Evolutionary conservation across 2,888 invertebrate genomes (phyloP), one percentile per base, ranked within the genome.

Genomic region (Gryllus longicercus): DNA sequence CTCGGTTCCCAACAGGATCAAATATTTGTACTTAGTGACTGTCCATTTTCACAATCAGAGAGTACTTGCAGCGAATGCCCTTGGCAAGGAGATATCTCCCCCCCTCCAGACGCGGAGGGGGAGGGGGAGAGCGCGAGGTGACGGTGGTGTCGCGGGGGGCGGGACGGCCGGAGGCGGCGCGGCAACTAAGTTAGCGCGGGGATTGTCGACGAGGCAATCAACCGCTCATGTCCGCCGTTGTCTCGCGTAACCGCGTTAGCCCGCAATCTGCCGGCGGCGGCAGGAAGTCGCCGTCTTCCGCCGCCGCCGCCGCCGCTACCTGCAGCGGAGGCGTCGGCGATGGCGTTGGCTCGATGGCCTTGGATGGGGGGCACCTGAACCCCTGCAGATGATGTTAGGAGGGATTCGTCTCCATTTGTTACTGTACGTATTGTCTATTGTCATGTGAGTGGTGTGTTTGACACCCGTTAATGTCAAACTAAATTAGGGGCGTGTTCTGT

Each of bases 201-300:
- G 63, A 63, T 63, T 63, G 63, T 63, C 63, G 63, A 63, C 63
- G 63, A n/a, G 63, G 63, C 63, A 63, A 63, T 63, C 63, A 63
- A n/a, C 63, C 63, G 63, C 63, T 63, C 63, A 63, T 63, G 63
- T 63, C 63, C 63, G 63, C 63, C 63, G 63, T 63, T 63, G 63
- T 63, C 63, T 63, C 63, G 63, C 63, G 63, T 63, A 63, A 63
- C 63, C 63, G 63, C 63, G 63, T 63, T 63, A 63, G 63, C 16
- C 63, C n/a, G 63, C 63, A 63, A 63, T 63, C 63, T 63, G 63
- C 63, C 63, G 63, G 16, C 63, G 63, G 63, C 63, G 63, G 63
- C n/a, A 63, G 63, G 63, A 63, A 63, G 63, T 63, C 63, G 63
- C 63, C 63, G n/a, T 63, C 63, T 63, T 63, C 63, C 63, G 63